These are phyloP conservation scores for Thamnaconus septentrionalis DNA, from an alignment of 2,113 vertebrate genomes.

Conservation along the genomic window DNA sequence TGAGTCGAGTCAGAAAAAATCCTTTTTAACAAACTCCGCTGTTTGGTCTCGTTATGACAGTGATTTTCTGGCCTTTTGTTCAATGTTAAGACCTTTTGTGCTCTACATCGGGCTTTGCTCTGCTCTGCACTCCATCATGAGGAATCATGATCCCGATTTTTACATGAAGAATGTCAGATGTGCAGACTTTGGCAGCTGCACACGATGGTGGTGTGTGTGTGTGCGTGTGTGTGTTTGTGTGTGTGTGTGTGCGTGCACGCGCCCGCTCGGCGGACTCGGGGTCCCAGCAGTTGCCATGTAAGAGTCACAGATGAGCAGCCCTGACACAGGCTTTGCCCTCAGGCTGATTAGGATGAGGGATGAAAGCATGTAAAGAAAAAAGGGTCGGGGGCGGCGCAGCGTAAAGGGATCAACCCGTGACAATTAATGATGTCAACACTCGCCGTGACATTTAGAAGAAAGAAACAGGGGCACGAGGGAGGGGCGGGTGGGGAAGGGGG, in stretches of 20 bases:
- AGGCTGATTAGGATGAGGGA: conserved; percentile 27
- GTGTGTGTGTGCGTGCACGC: background rate
- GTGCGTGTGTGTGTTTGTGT: background rate
- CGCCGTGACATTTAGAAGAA: conserved; percentile 25
- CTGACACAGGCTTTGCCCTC: conserved; percentile 17
- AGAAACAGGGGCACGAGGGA: background rate
- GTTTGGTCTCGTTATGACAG: too few species aligned
- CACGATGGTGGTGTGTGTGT: background rate
- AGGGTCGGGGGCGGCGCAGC: conserved; percentile 10
- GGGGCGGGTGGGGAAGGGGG: background rate
- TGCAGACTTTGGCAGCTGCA: too few species aligned
- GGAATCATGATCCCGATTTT: too few species aligned
- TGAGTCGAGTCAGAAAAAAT: too few species aligned
- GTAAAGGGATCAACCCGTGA: conserved; percentile 25
- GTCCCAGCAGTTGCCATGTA: conserved; percentile 23
- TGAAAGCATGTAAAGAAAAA: conserved; percentile 19
- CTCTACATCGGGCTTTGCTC: too few species aligned
- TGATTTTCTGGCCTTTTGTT: too few species aligned
- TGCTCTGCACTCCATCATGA: too few species aligned
- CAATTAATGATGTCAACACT: conserved; percentile 38
- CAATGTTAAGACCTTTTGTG: too few species aligned
- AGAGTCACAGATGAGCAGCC: conserved; percentile 41
- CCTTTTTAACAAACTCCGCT: too few species aligned
- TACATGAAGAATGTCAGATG: too few species aligned
- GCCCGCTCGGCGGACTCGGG: conserved; percentile 9